Conservation (phyloP, 1,140 invertebrate species). For the Drosophila sucinea region DNA sequence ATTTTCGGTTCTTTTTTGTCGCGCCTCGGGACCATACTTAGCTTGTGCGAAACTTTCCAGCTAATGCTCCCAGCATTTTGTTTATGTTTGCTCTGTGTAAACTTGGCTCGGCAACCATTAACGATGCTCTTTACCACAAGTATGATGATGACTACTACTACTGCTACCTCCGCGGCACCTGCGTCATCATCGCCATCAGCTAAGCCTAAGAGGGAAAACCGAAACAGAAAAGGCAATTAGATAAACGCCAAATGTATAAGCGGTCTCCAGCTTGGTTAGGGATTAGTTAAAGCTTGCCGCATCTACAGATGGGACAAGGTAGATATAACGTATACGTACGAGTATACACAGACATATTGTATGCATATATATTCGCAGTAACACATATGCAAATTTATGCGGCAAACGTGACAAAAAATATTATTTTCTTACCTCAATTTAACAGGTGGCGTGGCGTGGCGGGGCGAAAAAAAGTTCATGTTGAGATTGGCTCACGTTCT, state of each 20-base stretch:
- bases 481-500: conserved; percentile 6
- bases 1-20: not conserved
- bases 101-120: conserved; percentile 11
- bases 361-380: not conserved
- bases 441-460: not conserved
- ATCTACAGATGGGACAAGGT: conserved; percentile 17
- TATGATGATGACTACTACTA: conserved; percentile 4
- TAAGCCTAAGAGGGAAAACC: conserved; percentile 2
- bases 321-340: not conserved
- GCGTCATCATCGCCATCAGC: conserved; percentile 9
- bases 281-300: conserved; percentile 12
- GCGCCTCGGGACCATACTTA: conserved; percentile 15
- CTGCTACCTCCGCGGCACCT: not conserved
- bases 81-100: conserved; percentile 19
- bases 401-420: conserved; percentile 15
- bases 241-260: conserved; percentile 10
- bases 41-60: conserved; percentile 2
- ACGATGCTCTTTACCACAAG: conserved; percentile 19
- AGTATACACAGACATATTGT: not conserved
- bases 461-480: not conserved
- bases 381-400: conserved; percentile 18
- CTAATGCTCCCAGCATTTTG: conserved; percentile 11
- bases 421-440: not conserved
- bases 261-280: not conserved
- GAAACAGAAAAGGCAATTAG: conserved; percentile 15